These are phyloP conservation scores for Vidua macroura DNA, from an alignment of 2,113 vertebrate genomes.

Conservation along the genomic window DNA sequence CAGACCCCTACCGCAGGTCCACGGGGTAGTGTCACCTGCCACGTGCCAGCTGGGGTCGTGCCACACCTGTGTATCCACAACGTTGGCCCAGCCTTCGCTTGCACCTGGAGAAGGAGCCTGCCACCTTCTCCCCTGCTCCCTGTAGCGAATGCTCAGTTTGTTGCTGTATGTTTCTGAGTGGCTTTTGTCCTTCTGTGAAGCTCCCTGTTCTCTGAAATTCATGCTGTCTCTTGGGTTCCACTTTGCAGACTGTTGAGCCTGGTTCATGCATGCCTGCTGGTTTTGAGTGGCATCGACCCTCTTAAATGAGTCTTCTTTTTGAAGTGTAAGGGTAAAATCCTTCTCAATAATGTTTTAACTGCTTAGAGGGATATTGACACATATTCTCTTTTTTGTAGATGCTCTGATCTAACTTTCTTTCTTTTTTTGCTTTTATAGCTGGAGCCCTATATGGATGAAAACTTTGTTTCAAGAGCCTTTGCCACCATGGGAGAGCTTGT, in stretches of 20 bases:
- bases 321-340: slow-evolving; percentile 68
- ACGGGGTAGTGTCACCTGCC: background rate
- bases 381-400: slow-evolving; percentile 42
- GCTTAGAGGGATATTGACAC: slow-evolving; percentile 53
- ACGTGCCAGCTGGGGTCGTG: background rate
- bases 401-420: background rate
- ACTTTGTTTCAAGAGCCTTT: slow-evolving; percentile 90
- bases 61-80: background rate
- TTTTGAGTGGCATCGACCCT: slow-evolving; percentile 68
- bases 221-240: slow-evolving; percentile 65
- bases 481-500: slow-evolving; percentile 90
- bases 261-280: slow-evolving; percentile 69
- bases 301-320: slow-evolving; percentile 69
- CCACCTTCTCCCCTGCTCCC: background rate
- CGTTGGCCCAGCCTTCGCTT: background rate
- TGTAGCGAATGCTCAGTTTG: slow-evolving; percentile 20
- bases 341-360: slow-evolving; percentile 70
- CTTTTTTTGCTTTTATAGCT: slow-evolving; percentile 71
- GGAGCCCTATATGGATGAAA: slow-evolving; percentile 94
- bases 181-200: slow-evolving; percentile 67
- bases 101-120: background rate
- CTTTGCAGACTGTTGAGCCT: slow-evolving; percentile 71
- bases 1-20: background rate
- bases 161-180: slow-evolving; percentile 58
- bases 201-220: slow-evolving; percentile 67